These are phyloP conservation scores for Drosophila neotestacea DNA, from an alignment of 2,888 invertebrate species.

Conservation along the genomic window DNA sequence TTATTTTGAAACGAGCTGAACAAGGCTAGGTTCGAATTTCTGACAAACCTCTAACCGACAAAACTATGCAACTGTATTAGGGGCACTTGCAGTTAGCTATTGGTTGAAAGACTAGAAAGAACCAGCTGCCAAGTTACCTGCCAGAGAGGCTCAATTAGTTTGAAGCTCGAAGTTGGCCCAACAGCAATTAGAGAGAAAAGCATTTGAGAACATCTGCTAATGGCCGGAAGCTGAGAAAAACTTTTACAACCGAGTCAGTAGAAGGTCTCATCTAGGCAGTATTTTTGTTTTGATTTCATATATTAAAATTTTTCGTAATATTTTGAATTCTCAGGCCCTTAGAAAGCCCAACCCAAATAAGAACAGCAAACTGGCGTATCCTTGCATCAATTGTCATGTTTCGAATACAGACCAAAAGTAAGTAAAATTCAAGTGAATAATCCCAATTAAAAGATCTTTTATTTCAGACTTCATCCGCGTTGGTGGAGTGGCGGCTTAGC, in stretches of 20 bases:
- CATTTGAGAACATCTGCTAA: conserved; percentile 10
- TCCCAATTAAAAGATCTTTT: background rate
- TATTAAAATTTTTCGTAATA: background rate
- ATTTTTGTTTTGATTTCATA: background rate
- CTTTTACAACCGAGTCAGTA: background rate
- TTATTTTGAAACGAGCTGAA: background rate
- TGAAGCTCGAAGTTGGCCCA: background rate
- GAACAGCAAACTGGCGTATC: conserved; percentile 41
- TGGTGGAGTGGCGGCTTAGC: conserved; percentile 61
- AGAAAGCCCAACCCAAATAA: background rate
- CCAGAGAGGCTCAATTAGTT: conserved; percentile 6
- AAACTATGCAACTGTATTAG: conserved; percentile 46
- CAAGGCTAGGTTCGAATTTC: background rate
- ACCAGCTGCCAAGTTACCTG: background rate
- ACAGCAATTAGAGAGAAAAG: conserved; percentile 11
- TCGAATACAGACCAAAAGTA: conserved; percentile 18
- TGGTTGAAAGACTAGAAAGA: conserved; percentile 2
- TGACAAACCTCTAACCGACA: conserved; percentile 10
- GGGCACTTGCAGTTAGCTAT: conserved; percentile 37
- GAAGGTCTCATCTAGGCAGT: background rate
- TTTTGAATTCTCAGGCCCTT: background rate
- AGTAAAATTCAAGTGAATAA: background rate
- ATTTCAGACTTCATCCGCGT: conserved; percentile 36
- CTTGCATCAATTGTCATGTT: background rate
- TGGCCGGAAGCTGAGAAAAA: conserved; percentile 26